Percentiles rank a stretch among this genome's conserved stretches.
Evolutionary conservation across 2,113 vertebrate genomes (phyloP).

Genomic region (Solea senegalensis): DNA sequence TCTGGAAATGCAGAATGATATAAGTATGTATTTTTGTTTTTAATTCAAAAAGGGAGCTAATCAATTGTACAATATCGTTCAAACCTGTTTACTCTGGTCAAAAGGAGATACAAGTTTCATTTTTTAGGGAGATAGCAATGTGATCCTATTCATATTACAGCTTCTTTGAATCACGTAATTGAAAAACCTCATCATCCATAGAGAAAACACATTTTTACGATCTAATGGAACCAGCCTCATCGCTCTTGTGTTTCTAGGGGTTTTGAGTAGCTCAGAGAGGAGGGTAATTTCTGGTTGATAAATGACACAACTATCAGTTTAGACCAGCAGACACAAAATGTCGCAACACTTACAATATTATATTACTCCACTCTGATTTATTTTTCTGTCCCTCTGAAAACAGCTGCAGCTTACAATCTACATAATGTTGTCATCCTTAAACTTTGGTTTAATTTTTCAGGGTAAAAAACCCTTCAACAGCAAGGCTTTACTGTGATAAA

Average conservation of each 20-base stretch:
- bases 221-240: not conserved
- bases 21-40: no score
- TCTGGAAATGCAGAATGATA: no score
- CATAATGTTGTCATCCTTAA: constrained; percentile 4
- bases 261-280: not conserved
- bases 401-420: not conserved
- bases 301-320: not conserved
- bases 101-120: not conserved
- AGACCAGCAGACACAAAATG: constrained; percentile 7
- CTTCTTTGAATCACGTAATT: not conserved
- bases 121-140: not conserved
- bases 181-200: not conserved
- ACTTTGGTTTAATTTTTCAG: constrained; percentile 2
- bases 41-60: no score
- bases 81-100: no score
- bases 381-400: not conserved
- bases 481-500: constrained; percentile 15
- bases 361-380: constrained; percentile 1
- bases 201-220: not conserved
- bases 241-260: not conserved
- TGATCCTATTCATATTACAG: not conserved
- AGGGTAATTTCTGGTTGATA: not conserved
- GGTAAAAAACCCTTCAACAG: not conserved
- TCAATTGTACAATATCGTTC: no score
- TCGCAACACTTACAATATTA: constrained; percentile 1